These are phyloP conservation scores for Antheraea yamamai DNA, from an alignment of 2,888 invertebrate genomes.

Conservation along the genomic window DNA sequence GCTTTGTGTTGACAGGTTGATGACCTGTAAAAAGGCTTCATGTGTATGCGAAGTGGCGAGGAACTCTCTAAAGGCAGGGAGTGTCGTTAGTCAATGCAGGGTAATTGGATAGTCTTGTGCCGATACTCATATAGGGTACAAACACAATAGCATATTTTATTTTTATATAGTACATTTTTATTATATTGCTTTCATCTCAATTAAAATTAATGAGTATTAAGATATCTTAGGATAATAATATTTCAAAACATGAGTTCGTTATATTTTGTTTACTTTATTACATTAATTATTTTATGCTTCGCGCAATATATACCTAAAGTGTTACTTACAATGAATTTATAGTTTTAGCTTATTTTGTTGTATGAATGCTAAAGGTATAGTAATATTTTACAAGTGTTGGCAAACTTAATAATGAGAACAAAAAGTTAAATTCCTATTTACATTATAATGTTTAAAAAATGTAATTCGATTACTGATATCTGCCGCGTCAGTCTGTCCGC, in stretches of 20 bases:
- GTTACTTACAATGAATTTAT: too few relatives aligned
- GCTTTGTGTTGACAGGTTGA: constrained; percentile 57
- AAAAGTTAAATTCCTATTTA: too few relatives aligned
- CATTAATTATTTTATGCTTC: too few relatives aligned
- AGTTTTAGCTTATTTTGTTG: too few relatives aligned
- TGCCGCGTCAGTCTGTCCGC: too few relatives aligned
- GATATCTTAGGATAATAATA: background rate
- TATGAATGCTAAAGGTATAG: too few relatives aligned
- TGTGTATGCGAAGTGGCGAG: constrained; percentile 57
- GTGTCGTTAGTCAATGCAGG: constrained; percentile 56
- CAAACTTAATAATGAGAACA: too few relatives aligned
- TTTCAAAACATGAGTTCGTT: background rate
- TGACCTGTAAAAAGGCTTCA: constrained; percentile 73
- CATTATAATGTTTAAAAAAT: too few relatives aligned
- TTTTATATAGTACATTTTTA: background rate
- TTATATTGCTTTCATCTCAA: background rate
- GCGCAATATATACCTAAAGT: too few relatives aligned
- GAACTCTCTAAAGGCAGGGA: constrained; percentile 46
- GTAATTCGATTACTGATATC: background rate
- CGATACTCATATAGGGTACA: constrained; percentile 2
- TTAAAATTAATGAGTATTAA: background rate
- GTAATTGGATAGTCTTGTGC: constrained; percentile 50
- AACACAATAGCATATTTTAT: constrained; percentile 29
- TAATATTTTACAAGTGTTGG: too few relatives aligned
- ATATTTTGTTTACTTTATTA: too few relatives aligned